Evolutionary conservation across 2,888 invertebrate genomes (phyloP).

Genomic region (Philopedon plagiatum): DNA sequence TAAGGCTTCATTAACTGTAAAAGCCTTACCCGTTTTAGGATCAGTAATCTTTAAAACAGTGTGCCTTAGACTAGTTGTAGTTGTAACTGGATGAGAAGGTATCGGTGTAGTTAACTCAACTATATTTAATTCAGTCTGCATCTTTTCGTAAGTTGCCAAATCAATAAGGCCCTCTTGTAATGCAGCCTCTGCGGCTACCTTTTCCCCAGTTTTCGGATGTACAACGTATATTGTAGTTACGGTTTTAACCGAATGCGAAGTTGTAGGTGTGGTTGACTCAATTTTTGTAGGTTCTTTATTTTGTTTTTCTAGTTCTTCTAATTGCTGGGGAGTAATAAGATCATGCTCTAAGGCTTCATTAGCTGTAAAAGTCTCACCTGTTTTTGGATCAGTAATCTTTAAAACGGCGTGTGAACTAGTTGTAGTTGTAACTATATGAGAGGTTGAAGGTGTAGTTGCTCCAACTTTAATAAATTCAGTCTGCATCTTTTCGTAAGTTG

Average conservation of each 20-base stretch:
- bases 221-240: slow-evolving; percentile 74
- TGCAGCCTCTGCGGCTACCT: slow-evolving; percentile 85
- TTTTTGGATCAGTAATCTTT: slow-evolving; percentile 69
- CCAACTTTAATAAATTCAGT: slow-evolving; percentile 62
- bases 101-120: slow-evolving; percentile 6
- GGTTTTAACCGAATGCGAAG: slow-evolving; percentile 70
- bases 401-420: slow-evolving; percentile 66
- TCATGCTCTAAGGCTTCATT: slow-evolving; percentile 68
- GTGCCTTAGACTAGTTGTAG: slow-evolving; percentile 65
- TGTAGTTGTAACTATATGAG: slow-evolving; percentile 44
- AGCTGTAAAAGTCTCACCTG: slow-evolving; percentile 67
- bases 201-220: slow-evolving; percentile 87
- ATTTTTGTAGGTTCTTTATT: slow-evolving; percentile 18
- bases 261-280: slow-evolving; percentile 18
- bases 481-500: slow-evolving; percentile 72
- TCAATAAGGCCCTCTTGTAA: slow-evolving; percentile 83
- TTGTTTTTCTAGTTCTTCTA: slow-evolving; percentile 46
- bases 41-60: slow-evolving; percentile 68
- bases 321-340: slow-evolving; percentile 55
- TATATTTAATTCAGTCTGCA: slow-evolving; percentile 68
- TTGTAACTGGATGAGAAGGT: slow-evolving; percentile 42
- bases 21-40: slow-evolving; percentile 70
- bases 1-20: slow-evolving; percentile 65
- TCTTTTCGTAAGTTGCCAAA: slow-evolving; percentile 70
- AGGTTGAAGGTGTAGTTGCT: slow-evolving; percentile 19